Base-by-base conservation (phyloP, 1,140 invertebrate genomes). In the Drosophila bifasciata region DNA sequence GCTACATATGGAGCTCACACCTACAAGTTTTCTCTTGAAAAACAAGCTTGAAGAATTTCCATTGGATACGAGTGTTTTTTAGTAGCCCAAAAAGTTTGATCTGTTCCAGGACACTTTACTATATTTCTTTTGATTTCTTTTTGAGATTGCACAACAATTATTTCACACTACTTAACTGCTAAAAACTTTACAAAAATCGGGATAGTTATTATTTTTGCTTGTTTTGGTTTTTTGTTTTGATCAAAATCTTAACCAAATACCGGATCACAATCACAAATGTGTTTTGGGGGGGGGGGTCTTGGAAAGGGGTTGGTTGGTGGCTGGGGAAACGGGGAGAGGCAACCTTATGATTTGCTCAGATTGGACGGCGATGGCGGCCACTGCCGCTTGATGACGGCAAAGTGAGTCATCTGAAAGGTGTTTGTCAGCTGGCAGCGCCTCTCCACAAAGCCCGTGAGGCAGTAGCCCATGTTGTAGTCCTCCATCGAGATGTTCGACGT, bases 401-500 rank as follows among this genome's bases (percentile, higher is more conserved):
- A 97, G 90, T 97, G 96, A 44, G 96, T 97, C 92, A 96, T 95
- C 91, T 97, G 95, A 90, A 96, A 96, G 67, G 93, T 93, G 91
- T 95, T 96, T 63, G 94, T 94, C 84, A 95, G 94, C 76, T 95
- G 94, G 81, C 94, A 94, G 50, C 96, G 96, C n/a, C 96, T 93
- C 90, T 97, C 96, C 72, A 97, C 92, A 6, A 95, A 96, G 9
- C 96, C 96, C 0, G 96, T 97, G 93, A 97, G 96, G 79, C 95
- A 96, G 92, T 97, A 97, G 32, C 96, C 96, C 94, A 96, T 96
- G 91, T 97, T 96, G 93, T 96, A 96, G 91, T 97, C 96, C 39
- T 95, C 94, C 78, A 94, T 94, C 44, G 90, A 90, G 55, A 91
- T 91, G 73, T 91, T 91, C 59, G 90, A 91, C 48, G 84, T 91